Base-by-base conservation (phyloP, 2,113 vertebrate species). In the Microcebus jonahi region DNA sequence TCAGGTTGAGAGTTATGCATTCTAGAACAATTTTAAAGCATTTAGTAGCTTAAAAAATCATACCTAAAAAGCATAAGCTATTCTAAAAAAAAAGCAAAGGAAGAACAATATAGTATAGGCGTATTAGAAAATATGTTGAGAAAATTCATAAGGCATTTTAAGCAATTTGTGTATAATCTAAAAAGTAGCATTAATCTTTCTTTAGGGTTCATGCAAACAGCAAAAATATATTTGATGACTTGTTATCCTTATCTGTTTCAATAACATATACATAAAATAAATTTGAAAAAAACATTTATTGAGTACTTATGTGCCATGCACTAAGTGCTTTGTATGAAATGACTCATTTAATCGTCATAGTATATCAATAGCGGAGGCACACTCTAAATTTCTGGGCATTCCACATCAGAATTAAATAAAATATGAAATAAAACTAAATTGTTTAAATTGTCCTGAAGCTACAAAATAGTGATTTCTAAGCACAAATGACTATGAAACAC, bases 321-420 rank as follows among this genome's bases (percentile, higher is more conserved):
- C 63, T 48, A 92, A 88, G 20, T 75, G 21, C 18, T 97, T 93
- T 39, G 67, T 0, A 25, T 76, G 36, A 93, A 88, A 73, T 55
- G 29, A 77, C 9, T 97, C 80, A 77, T 63, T 91, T 77, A 71
- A 70, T 61, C 94, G 79, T 93, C 86, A 85, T 36, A 87, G 36
- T 29, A 18, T 50, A 57, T 86, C 90, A 82, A 36, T 71, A 23
- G 53, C 67, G 9, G 70, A 84, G 5, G n/a, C 20, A 53, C 63
- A 83, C 45, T 81, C 83, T 75, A 77, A 90, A 95, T 95, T 83
- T 97, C 68, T 94, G 76, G 57, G 18, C 36, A 76, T 80, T 79
- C 70, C 3, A 81, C 18, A 85, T 48, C 15, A 85, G 65, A 91
- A 87, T 59, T 95, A 88, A 77, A 71, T 92, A 83, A 88, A 94